Evolutionary conservation across 1,140 invertebrate species (phyloP).

Genomic region (Drosophila navojoa): DNA sequence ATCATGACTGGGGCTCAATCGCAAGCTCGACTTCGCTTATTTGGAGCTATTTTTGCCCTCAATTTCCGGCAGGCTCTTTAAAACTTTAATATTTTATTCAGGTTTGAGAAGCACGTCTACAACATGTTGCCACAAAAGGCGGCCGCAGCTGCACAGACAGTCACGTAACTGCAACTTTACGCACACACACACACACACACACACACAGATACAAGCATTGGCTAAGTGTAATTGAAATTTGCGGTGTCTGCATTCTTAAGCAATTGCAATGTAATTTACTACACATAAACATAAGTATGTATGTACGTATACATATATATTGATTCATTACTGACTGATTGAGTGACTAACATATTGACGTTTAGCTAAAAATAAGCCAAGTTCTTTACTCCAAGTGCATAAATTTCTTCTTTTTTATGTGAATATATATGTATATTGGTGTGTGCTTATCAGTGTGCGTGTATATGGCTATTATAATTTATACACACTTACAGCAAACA

Average conservation of each 20-base stretch:
- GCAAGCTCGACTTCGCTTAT: neutral
- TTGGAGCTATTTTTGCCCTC: neutral
- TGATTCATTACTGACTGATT: neutral
- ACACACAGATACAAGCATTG: neutral
- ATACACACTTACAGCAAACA: too few relatives aligned
- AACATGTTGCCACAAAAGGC: conserved; percentile 29
- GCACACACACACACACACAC: neutral
- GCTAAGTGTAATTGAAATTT: conserved; percentile 48
- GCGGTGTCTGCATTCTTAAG: conserved; percentile 30
- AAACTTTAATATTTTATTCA: conserved; percentile 34
- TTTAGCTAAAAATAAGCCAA: too few relatives aligned
- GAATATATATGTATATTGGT: neutral
- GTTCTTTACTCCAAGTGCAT: too few relatives aligned
- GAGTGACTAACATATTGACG: too few relatives aligned
- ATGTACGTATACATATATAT: neutral
- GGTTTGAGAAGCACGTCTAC: conserved; percentile 16
- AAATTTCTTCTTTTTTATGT: too few relatives aligned
- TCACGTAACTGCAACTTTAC: conserved; percentile 34
- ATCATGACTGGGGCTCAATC: neutral
- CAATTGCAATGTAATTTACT: conserved; percentile 7
- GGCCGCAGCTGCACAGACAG: conserved; percentile 18
- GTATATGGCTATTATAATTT: neutral
- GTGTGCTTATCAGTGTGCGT: neutral
- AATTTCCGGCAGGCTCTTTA: conserved; percentile 6
- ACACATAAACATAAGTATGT: neutral